Evolutionary conservation across 2,113 vertebrate genomes (phyloP), one percentile per base, ranked within the genome.

Genomic region (Lontra canadensis): DNA sequence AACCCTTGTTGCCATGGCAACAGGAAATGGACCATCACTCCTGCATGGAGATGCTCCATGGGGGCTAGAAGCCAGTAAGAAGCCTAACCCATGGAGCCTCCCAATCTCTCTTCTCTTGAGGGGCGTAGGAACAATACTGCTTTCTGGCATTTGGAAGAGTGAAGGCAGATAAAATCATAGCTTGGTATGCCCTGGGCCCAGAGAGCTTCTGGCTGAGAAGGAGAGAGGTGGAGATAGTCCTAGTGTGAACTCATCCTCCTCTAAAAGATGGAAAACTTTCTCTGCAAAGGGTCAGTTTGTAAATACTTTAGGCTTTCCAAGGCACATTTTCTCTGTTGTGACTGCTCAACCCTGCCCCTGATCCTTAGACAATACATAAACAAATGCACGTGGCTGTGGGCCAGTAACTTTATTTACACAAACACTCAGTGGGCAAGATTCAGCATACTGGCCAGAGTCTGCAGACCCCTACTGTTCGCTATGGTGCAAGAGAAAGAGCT

Each of bases 351-450:
- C 65, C 84, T 93, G 49, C n/a, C 26, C 7, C 10, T 59, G 13
- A 84, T 67, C 13, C 49, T 3, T 31, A 18, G 13, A 34, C 4
- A 25, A 26, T 85, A 49, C 47, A 26, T 61, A 69, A 69, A 86
- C 2, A 20, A 73, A 69, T 20, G 7, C 67, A 26, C 23, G 25
- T 59, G 73, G 13, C 31, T 90, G 55, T 76, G 57, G 88, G 39
- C 63, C 49, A 63, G 81, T 80, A 89, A 83, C 20, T 92, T 92
- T 36, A 93, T 91, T 95, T 76, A 80, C 11, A 78, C 59, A 90
- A 90, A 20, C 15, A 88, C 7, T 12, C 20, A 44, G 57, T 39
- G 44, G 44, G 31, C n/a, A 26, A 59, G 55, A 85, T 52, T 82
- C 55, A 61, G 39, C 52, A n/a, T 67, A 9, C 52, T 67, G 47